Evolutionary conservation across 2,797 vertebrate genomes (phyloP), one percentile per base, ranked within the genome.

Genomic region (Rallus crepitans): DNA sequence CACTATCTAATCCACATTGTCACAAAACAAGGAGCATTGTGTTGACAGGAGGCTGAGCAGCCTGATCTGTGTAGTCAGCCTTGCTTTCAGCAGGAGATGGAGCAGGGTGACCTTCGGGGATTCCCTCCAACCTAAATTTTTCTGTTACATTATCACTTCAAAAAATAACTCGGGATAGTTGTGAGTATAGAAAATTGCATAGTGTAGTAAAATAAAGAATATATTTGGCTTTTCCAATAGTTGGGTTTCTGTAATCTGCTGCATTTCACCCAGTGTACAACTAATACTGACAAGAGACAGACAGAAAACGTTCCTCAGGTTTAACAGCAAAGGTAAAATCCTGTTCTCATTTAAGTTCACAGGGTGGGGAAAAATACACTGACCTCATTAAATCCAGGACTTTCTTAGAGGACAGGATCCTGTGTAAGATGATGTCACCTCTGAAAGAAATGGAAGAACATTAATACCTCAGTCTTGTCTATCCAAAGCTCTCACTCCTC

Each of bases 401-500:
- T 91, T 95, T 89, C 90, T 91, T 35, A 60, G 42, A 77, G 75
- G 33, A 11, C 72, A 87, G 66, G 65, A 87, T 90, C 47, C 73
- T 82, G 14, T 93, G n/a, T 76, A 68, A 84, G 55, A 24, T 79
- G 57, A 14, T 76, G 77, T 93, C 73, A 90, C 73, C 66, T 84
- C 48, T 70, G 80, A 93, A 92, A 89, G 59, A 93, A 87, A 56
- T 87, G 80, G 92, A 92, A 79, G 80, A 89, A 56, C 37, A 35
- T 66, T 80, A 77, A 87, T 53, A 82, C 45, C 69, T 85, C 71
- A 27, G 76, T 88, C 53, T 77, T 82, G 56, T 70, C 80, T 87
- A 31, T 73, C 81, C 71, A 82, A 48, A 89, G 80, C 52, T 92
- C 42, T 73, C 13, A 6, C 52, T 79, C 19, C 15, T 57, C 33